A percentile compares a stretch with the other conserved stretches of the same genome.
phyloP scores from a whole-genome alignment of 2,888 invertebrate genomes.

The Diarsia dahlii region DNA sequence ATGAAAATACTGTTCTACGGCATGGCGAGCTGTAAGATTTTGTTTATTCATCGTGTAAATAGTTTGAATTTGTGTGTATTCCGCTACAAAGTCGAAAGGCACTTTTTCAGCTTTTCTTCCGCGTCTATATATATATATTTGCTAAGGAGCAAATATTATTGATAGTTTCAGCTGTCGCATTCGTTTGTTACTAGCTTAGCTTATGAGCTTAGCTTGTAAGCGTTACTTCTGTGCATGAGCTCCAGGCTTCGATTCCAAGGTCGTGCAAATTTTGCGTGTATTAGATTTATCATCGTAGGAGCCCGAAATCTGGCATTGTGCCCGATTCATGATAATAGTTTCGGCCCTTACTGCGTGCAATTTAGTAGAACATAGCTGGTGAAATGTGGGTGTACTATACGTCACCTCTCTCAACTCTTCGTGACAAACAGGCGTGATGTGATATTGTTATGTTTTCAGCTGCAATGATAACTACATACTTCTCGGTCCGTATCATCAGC shows the following conservation, averaged over 20 bases:
- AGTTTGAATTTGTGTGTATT: not conserved
- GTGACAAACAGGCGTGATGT: not conserved
- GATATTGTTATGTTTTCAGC: conserved; percentile 66
- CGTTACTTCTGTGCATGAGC: no score
- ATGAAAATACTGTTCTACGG: conserved; percentile 78
- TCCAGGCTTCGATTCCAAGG: no score
- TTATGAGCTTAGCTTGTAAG: no score
- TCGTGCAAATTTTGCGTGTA: no score
- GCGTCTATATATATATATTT: no score
- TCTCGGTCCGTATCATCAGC: conserved; percentile 84
- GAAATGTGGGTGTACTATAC: not conserved
- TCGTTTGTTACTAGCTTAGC: not conserved
- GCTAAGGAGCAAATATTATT: not conserved
- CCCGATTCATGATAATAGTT: not conserved
- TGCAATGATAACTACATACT: conserved; percentile 81
- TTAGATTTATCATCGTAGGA: no score
- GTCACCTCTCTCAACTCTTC: not conserved
- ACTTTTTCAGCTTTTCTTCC: not conserved
- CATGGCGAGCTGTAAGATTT: conserved; percentile 76
- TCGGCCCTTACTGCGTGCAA: not conserved
- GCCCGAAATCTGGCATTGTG: not conserved
- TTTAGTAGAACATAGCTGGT: not conserved
- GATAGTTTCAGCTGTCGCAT: not conserved
- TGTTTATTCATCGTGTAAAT: not conserved
- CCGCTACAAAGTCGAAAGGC: not conserved